phyloP scores from a whole-genome alignment of 2,888 invertebrate genomes.

The Macrophya annulata region DNA sequence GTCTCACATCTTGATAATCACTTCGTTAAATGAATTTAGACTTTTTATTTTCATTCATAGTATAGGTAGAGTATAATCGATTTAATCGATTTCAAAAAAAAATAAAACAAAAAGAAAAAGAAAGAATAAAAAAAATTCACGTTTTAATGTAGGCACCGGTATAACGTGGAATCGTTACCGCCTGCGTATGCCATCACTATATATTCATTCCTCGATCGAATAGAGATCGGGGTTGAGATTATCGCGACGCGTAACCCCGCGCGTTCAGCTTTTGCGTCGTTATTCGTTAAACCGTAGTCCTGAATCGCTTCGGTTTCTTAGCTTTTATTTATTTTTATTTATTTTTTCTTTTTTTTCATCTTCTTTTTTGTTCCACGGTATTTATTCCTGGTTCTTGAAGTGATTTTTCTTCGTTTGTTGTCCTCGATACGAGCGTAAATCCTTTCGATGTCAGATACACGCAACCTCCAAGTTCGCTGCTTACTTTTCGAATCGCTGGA shows the following conservation, averaged over 20 bases:
- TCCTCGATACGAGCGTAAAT: conserved; percentile 32
- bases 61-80: neutral
- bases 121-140: neutral
- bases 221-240: conserved; percentile 40
- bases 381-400: conserved; percentile 9
- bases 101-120: neutral
- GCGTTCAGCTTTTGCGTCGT: conserved; percentile 32
- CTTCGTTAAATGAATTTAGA: neutral
- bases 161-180: conserved; percentile 4
- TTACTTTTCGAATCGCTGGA: neutral
- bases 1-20: neutral
- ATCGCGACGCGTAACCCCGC: conserved; percentile 29
- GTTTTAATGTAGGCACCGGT: conserved; percentile 19
- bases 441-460: neutral
- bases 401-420: conserved; percentile 44
- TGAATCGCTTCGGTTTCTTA: neutral
- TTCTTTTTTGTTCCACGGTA: neutral
- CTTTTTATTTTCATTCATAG: neutral
- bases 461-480: neutral
- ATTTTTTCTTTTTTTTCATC: neutral
- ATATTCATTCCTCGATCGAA: conserved; percentile 37
- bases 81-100: neutral
- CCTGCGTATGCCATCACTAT: conserved; percentile 16
- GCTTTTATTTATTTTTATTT: neutral
- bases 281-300: conserved; percentile 15